Conservation (phyloP, 53 echinoderm and acorn worm genomes). For the Holothuria scabra region DNA sequence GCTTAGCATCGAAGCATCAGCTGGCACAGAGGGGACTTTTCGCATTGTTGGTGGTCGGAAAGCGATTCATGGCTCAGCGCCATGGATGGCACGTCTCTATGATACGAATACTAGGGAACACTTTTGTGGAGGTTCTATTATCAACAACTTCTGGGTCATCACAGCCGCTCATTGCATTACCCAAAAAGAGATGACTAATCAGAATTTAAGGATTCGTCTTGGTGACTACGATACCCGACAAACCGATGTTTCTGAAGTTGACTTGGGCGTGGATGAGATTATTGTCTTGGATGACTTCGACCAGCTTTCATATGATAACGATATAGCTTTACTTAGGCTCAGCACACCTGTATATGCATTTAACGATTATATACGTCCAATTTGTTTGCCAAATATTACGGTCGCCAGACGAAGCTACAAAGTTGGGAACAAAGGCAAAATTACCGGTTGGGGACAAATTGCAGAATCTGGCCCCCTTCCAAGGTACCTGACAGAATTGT, state of each 20-base stretch:
- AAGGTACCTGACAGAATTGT: constrained; percentile 68
- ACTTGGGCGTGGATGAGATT: constrained; percentile 40
- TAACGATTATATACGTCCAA: constrained; percentile 75
- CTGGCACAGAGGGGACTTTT: background rate
- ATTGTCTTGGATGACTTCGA: constrained; percentile 59
- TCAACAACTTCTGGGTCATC: constrained; percentile 82
- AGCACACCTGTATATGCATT: constrained; percentile 49
- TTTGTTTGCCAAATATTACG: constrained; percentile 69
- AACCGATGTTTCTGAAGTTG: constrained; percentile 62
- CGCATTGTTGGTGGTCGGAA: constrained; percentile 68
- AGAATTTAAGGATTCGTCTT: constrained; percentile 59
- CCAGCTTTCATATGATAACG: constrained; percentile 55
- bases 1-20: background rate
- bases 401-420: constrained; percentile 41
- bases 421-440: constrained; percentile 50
- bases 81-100: constrained; percentile 78
- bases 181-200: background rate
- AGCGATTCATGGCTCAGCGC: constrained; percentile 74
- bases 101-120: constrained; percentile 10
- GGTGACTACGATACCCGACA: constrained; percentile 74
- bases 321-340: constrained; percentile 82
- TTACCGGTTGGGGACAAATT: constrained; percentile 78
- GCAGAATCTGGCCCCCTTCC: constrained; percentile 71
- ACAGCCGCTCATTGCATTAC: constrained; percentile 79
- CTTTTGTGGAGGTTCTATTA: constrained; percentile 74